These are phyloP conservation scores for Drosophila emarginata DNA, from an alignment of 2,888 invertebrate genomes.

Conservation along the genomic window DNA sequence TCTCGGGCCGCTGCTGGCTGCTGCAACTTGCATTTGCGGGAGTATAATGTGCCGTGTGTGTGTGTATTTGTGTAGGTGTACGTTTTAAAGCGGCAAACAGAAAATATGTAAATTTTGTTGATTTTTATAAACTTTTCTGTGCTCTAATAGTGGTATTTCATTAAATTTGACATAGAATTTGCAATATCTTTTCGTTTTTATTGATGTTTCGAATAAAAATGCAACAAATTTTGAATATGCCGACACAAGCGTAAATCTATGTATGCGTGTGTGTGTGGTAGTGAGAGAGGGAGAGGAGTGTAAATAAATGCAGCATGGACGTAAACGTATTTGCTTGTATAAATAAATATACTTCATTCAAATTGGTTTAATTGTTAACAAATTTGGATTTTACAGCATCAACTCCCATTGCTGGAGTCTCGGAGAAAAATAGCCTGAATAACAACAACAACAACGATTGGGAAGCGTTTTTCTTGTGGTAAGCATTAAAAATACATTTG, in stretches of 20 bases:
- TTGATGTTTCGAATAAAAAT: background rate
- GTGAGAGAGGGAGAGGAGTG: constrained; percentile 5
- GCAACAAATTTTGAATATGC: constrained; percentile 18
- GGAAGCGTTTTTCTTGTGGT: background rate
- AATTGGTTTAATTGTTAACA: background rate
- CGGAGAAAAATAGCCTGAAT: background rate
- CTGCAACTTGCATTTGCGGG: constrained; percentile 12
- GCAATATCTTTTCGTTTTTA: background rate
- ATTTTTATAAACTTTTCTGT: background rate
- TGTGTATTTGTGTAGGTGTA: background rate
- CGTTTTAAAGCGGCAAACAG: constrained; percentile 55
- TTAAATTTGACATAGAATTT: background rate
- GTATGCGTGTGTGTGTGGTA: constrained; percentile 9
- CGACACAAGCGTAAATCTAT: constrained; percentile 11
- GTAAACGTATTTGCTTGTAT: background rate
- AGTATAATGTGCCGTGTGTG: background rate
- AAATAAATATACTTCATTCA: background rate
- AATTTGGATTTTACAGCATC: background rate
- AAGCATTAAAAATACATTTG: background rate
- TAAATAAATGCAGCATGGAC: background rate
- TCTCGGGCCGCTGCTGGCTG: background rate
- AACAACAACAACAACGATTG: background rate
- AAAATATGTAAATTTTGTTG: constrained; percentile 17
- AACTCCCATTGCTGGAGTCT: constrained; percentile 3
- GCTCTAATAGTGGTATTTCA: background rate